Conservation (phyloP, 2,113 vertebrate species). For the Zeus faber region DNA sequence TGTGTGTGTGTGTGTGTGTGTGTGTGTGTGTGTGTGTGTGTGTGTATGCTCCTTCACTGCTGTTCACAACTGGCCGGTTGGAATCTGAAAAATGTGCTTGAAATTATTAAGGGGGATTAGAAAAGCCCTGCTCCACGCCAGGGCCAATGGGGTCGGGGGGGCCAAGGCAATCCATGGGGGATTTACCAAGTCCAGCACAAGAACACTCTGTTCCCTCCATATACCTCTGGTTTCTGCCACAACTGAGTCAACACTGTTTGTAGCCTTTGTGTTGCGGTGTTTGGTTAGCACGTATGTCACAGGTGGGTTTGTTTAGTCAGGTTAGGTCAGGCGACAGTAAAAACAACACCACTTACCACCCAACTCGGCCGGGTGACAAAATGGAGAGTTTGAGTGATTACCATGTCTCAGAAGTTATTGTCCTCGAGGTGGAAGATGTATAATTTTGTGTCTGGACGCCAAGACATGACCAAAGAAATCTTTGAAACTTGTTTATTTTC, state of each 20-base stretch:
- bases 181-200: conserved; percentile 56
- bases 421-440: not conserved
- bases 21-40: too few relatives aligned
- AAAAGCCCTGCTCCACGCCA: conserved; percentile 38
- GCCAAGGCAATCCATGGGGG: conserved; percentile 44
- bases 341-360: conserved; percentile 32
- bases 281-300: conserved; percentile 53
- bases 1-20: too few relatives aligned
- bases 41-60: conserved; percentile 5
- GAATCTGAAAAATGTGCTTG: conserved; percentile 68
- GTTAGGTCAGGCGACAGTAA: conserved; percentile 37
- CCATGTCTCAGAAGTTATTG: conserved; percentile 6
- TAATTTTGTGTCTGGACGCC: not conserved
- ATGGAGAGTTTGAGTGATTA: conserved; percentile 12
- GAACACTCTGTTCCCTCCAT: conserved; percentile 68
- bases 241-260: conserved; percentile 56
- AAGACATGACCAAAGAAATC: not conserved
- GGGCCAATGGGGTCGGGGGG: conserved; percentile 49
- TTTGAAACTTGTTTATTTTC: not conserved
- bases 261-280: conserved; percentile 55
- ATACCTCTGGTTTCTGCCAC: conserved; percentile 52
- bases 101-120: conserved; percentile 73
- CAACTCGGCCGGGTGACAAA: conserved; percentile 28
- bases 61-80: conserved; percentile 47
- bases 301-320: conserved; percentile 48